phyloP scores from a whole-genome alignment of 2,113 vertebrate genomes.

The Cinclus cinclus region DNA sequence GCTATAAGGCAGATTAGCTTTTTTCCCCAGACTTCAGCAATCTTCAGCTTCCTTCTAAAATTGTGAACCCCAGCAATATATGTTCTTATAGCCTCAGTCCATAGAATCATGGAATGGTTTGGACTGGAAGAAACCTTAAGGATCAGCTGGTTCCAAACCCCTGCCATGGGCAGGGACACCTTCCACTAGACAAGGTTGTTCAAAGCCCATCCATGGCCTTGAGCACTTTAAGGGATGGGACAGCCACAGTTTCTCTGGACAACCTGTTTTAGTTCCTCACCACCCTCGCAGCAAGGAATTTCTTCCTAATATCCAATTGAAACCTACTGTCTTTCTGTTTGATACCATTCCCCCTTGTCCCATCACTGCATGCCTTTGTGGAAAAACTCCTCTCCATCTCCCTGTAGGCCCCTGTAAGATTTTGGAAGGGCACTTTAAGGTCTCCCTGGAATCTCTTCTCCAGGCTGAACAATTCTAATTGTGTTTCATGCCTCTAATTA shows the following conservation, averaged over 20 bases:
- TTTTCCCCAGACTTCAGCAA: background rate
- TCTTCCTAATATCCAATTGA: background rate
- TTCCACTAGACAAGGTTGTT: background rate
- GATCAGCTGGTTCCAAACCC: background rate
- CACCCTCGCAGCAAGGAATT: background rate
- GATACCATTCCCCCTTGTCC: background rate
- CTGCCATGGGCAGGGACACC: background rate
- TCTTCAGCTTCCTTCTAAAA: background rate
- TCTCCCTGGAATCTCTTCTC: background rate
- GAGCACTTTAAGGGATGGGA: background rate
- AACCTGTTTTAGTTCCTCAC: background rate
- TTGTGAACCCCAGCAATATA: background rate
- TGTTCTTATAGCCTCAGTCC: background rate
- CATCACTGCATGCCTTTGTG: too few species aligned
- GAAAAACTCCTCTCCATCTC: background rate
- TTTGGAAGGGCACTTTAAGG: too few species aligned
- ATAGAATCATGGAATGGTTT: background rate
- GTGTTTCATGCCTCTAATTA: background rate
- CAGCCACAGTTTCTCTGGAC: background rate
- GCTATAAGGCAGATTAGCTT: background rate
- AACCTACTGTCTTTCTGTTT: background rate
- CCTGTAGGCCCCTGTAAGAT: background rate
- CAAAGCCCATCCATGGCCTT: background rate
- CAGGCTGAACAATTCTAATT: background rate
- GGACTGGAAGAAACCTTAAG: background rate